Conservation (phyloP, 2,113 vertebrate species). For the Dinomys branickii region DNA sequence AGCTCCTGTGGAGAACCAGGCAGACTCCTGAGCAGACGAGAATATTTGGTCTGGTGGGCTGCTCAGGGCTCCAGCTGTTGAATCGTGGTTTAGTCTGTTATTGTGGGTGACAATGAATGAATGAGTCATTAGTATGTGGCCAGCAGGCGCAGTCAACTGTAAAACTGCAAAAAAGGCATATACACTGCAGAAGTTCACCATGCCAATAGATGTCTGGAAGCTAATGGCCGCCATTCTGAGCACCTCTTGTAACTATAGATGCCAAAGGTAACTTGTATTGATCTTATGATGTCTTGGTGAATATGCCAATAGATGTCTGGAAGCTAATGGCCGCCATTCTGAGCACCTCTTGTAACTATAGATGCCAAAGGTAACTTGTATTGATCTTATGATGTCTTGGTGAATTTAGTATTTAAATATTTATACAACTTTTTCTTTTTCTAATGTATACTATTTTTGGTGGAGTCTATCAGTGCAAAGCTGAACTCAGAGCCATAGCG, state of each 20-base stretch:
- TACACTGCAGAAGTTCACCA: neutral
- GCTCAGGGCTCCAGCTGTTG: constrained; percentile 46
- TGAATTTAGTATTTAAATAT: neutral
- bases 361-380: neutral
- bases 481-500: neutral
- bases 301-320: neutral
- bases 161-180: neutral
- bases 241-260: neutral
- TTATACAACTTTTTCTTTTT: neutral
- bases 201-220: neutral
- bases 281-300: neutral
- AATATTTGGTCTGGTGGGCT: neutral
- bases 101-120: constrained; percentile 59
- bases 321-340: neutral
- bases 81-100: constrained; percentile 34
- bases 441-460: neutral
- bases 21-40: constrained; percentile 13
- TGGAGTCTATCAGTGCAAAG: neutral
- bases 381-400: neutral
- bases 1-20: constrained; percentile 54
- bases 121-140: constrained; percentile 56
- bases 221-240: neutral
- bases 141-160: neutral
- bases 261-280: neutral
- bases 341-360: neutral